Conservation (phyloP, 2,113 vertebrate genomes). For the Mustela nigripes region DNA sequence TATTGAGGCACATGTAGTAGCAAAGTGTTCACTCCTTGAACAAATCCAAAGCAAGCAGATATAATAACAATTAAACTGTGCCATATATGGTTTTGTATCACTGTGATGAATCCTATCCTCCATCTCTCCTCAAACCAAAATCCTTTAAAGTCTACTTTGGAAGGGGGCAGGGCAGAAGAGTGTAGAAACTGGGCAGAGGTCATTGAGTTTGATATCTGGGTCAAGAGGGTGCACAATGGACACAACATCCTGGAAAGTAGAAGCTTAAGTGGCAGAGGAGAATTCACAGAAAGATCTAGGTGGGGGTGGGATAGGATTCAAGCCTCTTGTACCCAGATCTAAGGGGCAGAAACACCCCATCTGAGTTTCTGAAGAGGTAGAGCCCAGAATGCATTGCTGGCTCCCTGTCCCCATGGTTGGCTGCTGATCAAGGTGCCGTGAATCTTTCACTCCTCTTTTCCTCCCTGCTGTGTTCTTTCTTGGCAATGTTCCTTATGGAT, state of each 20-base stretch:
- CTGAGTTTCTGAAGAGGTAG: not conserved
- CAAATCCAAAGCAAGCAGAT: conserved; percentile 21
- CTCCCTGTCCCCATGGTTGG: accelerated
- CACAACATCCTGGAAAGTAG: not conserved
- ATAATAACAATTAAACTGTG: not conserved
- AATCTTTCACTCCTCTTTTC: not conserved
- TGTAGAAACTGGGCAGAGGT: not conserved
- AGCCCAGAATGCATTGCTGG: not conserved
- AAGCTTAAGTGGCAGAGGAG: not conserved
- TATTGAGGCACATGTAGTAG: not conserved
- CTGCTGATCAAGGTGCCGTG: not conserved
- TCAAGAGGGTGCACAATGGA: not conserved
- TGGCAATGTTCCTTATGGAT: conserved; percentile 16
- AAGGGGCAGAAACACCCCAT: not conserved
- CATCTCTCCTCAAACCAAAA: not conserved
- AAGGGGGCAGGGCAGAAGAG: not conserved
- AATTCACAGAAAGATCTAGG: not conserved
- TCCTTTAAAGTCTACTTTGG: not conserved
- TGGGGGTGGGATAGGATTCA: not conserved
- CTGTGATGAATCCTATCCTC: not conserved
- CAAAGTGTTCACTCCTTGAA: not conserved
- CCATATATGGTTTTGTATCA: not conserved
- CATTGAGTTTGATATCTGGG: not conserved
- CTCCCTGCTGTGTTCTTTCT: conserved; percentile 63
- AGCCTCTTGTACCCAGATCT: not conserved